Base-by-base conservation (phyloP, 2,113 vertebrate species). In the Elachura formosa region DNA sequence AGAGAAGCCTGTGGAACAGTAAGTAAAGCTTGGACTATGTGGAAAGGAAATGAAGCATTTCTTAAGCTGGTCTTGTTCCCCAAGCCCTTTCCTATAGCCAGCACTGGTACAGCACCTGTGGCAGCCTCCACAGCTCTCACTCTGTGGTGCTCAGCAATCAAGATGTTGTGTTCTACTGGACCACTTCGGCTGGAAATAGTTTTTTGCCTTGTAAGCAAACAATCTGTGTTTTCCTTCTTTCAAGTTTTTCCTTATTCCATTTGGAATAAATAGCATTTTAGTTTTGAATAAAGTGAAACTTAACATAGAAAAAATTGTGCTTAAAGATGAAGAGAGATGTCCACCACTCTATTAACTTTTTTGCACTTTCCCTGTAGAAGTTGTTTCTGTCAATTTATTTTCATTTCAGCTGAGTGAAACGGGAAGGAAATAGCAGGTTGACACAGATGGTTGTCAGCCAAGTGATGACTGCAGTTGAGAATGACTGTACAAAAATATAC, bases 371-470 rank as follows among this genome's bases (percentile, higher is more conserved):
- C 63, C 54, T 74, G 76, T 49, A 94, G 64, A 92, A 97, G 87
- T 93, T 91, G 56, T 84, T 95, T 94, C 85, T 97, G 89, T 75
- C 93, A 81, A 68, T 89, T 95, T 90, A 92, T 92, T 94, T 96
- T 86, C 85, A 46, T 84, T 92, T 95, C 94, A 91, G 83, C 90
- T 90, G 83, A 92, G 96, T 41, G 93, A 93, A 95, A 96, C 0
- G 38, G 76, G 87, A 95, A 93, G 45, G 63, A 92, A 95, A 82
- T 94, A 92, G 64, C 95, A 97, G 93, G 92, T 59, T 84, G 87
- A 91, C 87, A 84, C 95, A 96, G 96, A 96, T 88, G 96, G 95
- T 74, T 96, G 95, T 96, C 95, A 92, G 90, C 38, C 62, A 80
- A 91, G 94, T 90, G 95, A 96, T 92, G 96, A 93, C 73, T 93